Conservation (phyloP, 2,888 invertebrate genomes). For the Hypolimnas misippus region DNA sequence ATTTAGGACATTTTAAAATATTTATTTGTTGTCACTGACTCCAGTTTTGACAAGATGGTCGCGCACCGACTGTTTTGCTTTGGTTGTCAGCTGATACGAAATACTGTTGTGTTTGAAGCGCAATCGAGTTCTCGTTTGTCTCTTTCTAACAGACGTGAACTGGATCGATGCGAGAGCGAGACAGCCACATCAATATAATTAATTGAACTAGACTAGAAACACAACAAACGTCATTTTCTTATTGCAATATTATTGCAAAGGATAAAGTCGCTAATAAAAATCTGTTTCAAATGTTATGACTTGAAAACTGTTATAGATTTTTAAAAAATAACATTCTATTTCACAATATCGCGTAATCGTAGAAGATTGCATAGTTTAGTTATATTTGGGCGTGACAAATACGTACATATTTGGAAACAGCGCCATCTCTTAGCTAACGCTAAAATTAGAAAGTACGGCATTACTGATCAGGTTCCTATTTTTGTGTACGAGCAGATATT, state of each 20-base stretch:
- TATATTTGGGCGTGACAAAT: conserved; percentile 73
- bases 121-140: conserved; percentile 49
- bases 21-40: conserved; percentile 82
- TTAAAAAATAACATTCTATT: conserved; percentile 66
- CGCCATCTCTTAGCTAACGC: conserved; percentile 61
- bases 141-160: conserved; percentile 50
- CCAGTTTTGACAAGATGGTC: conserved; percentile 85
- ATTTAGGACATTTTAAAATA: conserved; percentile 82
- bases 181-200: conserved; percentile 55
- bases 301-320: conserved; percentile 62
- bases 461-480: neutral
- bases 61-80: conserved; percentile 85
- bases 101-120: conserved; percentile 68
- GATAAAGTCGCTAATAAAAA: conserved; percentile 62
- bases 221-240: conserved; percentile 76
- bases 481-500: neutral
- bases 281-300: conserved; percentile 63
- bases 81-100: conserved; percentile 85
- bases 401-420: conserved; percentile 44
- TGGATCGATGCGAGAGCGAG: conserved; percentile 50
- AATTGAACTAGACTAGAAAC: conserved; percentile 63
- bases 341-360: conserved; percentile 70
- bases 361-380: conserved; percentile 50
- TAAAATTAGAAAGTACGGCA: conserved; percentile 14
- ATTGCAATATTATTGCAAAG: conserved; percentile 72